Percentiles rank a stretch among this genome's conserved stretches.
Conservation (phyloP, 2,888 invertebrate species). For the Drosophila paramelanica region DNA sequence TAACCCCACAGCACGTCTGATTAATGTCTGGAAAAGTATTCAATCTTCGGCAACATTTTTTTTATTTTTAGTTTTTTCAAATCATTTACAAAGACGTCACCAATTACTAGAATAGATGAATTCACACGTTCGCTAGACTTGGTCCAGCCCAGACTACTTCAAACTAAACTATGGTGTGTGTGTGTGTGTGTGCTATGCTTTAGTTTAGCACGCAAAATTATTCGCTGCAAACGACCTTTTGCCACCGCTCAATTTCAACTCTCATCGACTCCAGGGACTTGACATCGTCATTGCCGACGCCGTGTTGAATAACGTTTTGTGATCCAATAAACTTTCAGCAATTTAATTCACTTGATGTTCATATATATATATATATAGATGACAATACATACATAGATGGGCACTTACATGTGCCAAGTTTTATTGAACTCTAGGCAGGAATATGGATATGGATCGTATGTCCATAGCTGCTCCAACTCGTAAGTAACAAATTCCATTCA, state of each 20-base stretch:
- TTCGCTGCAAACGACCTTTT: constrained; percentile 47
- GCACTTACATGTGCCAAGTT: constrained; percentile 41
- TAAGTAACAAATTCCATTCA: constrained; percentile 27
- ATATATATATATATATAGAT: not conserved
- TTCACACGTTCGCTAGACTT: constrained; percentile 14
- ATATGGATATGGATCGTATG: constrained; percentile 25
- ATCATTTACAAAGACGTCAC: constrained; percentile 31
- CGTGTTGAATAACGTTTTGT: constrained; percentile 80
- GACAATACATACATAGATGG: not conserved
- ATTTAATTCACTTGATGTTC: constrained; percentile 76
- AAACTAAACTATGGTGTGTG: constrained; percentile 1
- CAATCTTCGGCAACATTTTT: not conserved
- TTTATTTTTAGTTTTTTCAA: not conserved
- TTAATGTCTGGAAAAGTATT: not conserved
- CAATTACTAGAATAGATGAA: constrained; percentile 3
- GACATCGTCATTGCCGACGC: constrained; percentile 60
- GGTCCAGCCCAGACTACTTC: constrained; percentile 35
- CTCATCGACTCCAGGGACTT: constrained; percentile 57
- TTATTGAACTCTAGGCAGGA: constrained; percentile 60
- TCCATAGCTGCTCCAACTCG: constrained; percentile 13
- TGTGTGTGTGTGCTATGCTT: constrained; percentile 12
- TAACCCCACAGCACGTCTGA: no score
- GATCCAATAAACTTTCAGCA: constrained; percentile 78
- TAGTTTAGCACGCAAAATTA: constrained; percentile 53
- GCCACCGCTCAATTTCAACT: constrained; percentile 41